Percentiles rank a stretch among this genome's conserved stretches.
These are phyloP conservation scores for Rhagologus leucostigma DNA, from an alignment of 2,113 vertebrate genomes.

Conservation along the genomic window DNA sequence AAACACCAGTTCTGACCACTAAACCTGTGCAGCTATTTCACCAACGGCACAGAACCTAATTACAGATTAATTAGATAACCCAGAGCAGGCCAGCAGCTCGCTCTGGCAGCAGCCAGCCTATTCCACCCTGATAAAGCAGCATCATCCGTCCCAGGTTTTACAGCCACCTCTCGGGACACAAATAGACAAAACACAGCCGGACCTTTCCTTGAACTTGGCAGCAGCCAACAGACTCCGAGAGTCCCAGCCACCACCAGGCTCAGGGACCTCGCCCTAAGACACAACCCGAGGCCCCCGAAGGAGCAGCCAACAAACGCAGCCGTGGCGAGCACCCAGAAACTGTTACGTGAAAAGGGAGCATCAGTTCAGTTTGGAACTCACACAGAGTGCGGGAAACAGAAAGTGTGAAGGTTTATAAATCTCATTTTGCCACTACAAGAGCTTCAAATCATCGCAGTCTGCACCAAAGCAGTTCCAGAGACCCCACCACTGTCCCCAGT, in stretches of 20 bases:
- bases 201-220: background rate
- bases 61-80: background rate
- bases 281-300: background rate
- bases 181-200: too few relatives aligned
- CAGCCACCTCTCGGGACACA: background rate
- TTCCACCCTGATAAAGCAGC: background rate
- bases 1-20: accelerated
- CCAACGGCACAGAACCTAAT: background rate
- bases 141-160: accelerated
- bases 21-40: accelerated
- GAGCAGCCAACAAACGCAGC: accelerated
- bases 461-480: background rate
- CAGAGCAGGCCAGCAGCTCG: accelerated
- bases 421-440: accelerated
- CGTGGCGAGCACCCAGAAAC: accelerated
- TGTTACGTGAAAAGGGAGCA: accelerated
- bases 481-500: accelerated
- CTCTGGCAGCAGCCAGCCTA: background rate
- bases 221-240: background rate
- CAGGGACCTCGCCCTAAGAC: background rate
- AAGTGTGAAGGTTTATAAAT: accelerated
- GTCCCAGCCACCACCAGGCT: background rate
- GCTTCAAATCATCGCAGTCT: background rate
- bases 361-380: accelerated
- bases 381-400: accelerated